These are phyloP conservation scores for Atlantisia rogersi DNA, from an alignment of 2,113 vertebrate genomes.

Conservation along the genomic window DNA sequence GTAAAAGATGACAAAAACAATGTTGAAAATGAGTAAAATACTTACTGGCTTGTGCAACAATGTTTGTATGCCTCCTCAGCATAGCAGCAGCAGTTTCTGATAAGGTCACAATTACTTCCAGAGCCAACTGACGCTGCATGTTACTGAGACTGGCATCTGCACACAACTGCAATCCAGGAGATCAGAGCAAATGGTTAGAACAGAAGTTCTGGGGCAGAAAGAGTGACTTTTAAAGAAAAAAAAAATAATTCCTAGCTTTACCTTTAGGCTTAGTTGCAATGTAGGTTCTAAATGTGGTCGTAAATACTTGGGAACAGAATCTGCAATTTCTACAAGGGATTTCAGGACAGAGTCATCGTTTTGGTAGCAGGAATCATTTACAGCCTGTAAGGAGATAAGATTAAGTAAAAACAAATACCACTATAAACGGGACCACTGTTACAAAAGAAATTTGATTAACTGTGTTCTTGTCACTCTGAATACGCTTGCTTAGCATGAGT, in stretches of 20 bases:
- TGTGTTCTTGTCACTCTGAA: background rate
- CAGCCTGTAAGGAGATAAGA: constrained; percentile 79
- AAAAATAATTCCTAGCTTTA: constrained; percentile 35
- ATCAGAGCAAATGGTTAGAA: background rate
- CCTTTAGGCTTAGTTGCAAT: constrained; percentile 94
- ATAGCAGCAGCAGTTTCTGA: constrained; percentile 97
- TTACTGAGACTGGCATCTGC: constrained; percentile 91
- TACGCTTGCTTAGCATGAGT: background rate
- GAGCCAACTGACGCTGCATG: constrained; percentile 94
- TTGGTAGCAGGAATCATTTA: constrained; percentile 96
- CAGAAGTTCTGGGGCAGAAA: background rate
- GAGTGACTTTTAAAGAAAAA: background rate
- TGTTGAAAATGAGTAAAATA: background rate
- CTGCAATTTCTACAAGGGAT: constrained; percentile 96
- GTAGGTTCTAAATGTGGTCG: constrained; percentile 94
- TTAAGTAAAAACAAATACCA: background rate
- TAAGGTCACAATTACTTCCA: constrained; percentile 96
- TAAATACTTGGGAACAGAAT: constrained; percentile 96
- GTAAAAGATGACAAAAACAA: background rate
- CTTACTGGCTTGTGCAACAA: constrained; percentile 95
- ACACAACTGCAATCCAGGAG: constrained; percentile 82
- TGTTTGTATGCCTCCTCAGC: constrained; percentile 92
- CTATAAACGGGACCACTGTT: background rate
- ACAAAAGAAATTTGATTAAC: background rate
- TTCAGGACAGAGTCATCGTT: constrained; percentile 96